A percentile compares a stretch with the other conserved stretches of the same genome.
These are phyloP conservation scores for Mesocentrotus franciscanus DNA, from an alignment of 53 echinoderm and acorn worm species.

Conservation along the genomic window DNA sequence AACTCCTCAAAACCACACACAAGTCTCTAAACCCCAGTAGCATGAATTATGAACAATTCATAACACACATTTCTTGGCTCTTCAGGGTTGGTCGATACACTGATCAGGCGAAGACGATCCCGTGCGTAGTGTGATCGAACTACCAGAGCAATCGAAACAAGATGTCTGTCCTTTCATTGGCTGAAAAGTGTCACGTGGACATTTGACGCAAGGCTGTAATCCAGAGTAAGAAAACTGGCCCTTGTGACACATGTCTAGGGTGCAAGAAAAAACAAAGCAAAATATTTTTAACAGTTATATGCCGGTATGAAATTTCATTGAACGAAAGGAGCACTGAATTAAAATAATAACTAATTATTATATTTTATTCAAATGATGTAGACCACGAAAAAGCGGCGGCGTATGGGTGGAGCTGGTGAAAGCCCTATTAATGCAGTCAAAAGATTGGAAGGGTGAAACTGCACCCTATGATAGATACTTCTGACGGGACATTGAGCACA, in stretches of 20 bases:
- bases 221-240: slow-evolving; percentile 25
- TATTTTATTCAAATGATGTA: too few species aligned
- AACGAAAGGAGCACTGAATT: too few species aligned
- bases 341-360: too few species aligned
- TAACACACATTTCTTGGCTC: neutral
- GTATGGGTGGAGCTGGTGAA: too few species aligned
- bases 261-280: neutral
- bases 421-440: too few species aligned
- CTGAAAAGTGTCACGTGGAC: slow-evolving; percentile 58
- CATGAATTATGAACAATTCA: neutral
- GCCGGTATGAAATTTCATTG: too few species aligned
- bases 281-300: too few species aligned
- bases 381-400: too few species aligned
- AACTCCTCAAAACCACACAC: neutral
- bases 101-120: neutral
- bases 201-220: slow-evolving; percentile 14
- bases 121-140: neutral
- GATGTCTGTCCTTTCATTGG: slow-evolving; percentile 42
- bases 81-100: neutral
- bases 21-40: neutral
- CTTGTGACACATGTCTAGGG: neutral
- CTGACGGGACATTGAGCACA: too few species aligned
- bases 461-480: too few species aligned
- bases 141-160: slow-evolving; percentile 23
- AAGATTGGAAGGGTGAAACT: too few species aligned